phyloP scores from a whole-genome alignment of 2,113 vertebrate species.

The Syrrhaptes paradoxus region DNA sequence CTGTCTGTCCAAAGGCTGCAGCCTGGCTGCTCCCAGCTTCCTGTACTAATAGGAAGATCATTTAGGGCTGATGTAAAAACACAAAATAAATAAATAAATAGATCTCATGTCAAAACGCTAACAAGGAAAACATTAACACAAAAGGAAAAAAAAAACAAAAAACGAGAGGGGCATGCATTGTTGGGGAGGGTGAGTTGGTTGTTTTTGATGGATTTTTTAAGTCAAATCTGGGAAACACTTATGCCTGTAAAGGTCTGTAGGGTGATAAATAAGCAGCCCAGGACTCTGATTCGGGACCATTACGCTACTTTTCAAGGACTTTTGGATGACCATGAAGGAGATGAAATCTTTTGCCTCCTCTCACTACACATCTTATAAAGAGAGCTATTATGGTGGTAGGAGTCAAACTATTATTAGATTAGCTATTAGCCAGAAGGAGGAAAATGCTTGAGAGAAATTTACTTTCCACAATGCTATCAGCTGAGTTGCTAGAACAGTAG shows the following conservation, averaged over 20 bases:
- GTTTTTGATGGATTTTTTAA: background rate
- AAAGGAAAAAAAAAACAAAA: background rate
- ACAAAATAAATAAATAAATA: slow-evolving; percentile 37
- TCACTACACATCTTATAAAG: background rate
- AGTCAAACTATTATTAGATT: slow-evolving; percentile 64
- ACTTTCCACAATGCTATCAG: slow-evolving; percentile 48
- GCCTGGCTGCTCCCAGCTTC: slow-evolving; percentile 71
- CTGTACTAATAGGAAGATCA: slow-evolving; percentile 70
- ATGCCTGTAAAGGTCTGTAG: background rate
- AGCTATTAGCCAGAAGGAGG: slow-evolving; percentile 48
- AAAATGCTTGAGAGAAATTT: slow-evolving; percentile 58
- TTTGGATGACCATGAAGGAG: background rate
- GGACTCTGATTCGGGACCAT: background rate
- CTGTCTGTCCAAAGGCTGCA: slow-evolving; percentile 73
- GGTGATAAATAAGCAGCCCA: background rate
- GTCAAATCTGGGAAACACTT: background rate
- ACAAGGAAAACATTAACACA: slow-evolving; percentile 10
- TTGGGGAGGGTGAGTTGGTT: background rate
- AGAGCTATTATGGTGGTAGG: slow-evolving; percentile 6
- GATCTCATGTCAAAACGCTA: slow-evolving; percentile 18
- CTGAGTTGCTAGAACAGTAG: slow-evolving; percentile 37
- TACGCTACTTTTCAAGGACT: background rate
- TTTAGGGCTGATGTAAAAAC: slow-evolving; percentile 63
- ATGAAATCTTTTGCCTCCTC: slow-evolving; percentile 1
- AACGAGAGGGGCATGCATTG: background rate